phyloP scores from a whole-genome alignment of 2,113 vertebrate genomes.

The Cryptotis parvus region DNA sequence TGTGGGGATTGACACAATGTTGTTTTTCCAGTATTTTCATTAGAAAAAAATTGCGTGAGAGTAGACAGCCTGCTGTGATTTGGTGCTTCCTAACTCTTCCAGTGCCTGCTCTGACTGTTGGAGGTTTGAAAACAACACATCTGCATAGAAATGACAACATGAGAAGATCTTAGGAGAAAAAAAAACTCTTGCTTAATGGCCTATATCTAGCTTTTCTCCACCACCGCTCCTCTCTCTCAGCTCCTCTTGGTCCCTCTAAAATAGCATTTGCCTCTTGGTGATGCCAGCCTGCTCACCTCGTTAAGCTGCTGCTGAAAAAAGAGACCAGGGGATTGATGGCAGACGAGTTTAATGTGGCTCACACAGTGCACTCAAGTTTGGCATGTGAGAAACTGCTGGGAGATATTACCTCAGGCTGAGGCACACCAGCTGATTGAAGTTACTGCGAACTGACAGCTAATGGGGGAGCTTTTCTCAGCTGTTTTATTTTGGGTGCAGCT shows the following conservation, averaged over 20 bases:
- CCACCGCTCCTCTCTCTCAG: not conserved
- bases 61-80: not conserved
- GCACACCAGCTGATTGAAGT: slow-evolving; percentile 86
- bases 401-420: slow-evolving; percentile 82
- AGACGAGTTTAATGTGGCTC: slow-evolving; percentile 85
- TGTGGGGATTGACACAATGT: not conserved
- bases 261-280: slow-evolving; percentile 81
- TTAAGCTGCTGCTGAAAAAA: slow-evolving; percentile 82
- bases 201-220: slow-evolving; percentile 49
- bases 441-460: slow-evolving; percentile 84
- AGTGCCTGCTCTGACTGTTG: slow-evolving; percentile 20
- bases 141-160: slow-evolving; percentile 65
- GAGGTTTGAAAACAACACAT: slow-evolving; percentile 51
- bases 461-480: slow-evolving; percentile 80
- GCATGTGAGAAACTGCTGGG: slow-evolving; percentile 84
- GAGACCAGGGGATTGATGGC: slow-evolving; percentile 81
- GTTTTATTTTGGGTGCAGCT: slow-evolving; percentile 82
- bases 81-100: slow-evolving; percentile 7
- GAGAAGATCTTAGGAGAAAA: slow-evolving; percentile 58
- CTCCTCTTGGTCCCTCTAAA: slow-evolving; percentile 66
- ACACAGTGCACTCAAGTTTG: slow-evolving; percentile 81
- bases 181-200: slow-evolving; percentile 64
- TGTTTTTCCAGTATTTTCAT: not conserved
- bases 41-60: not conserved
- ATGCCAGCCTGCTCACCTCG: slow-evolving; percentile 78